Base-by-base conservation (phyloP, 2,113 vertebrate genomes). In the Cavia aperea region DNA sequence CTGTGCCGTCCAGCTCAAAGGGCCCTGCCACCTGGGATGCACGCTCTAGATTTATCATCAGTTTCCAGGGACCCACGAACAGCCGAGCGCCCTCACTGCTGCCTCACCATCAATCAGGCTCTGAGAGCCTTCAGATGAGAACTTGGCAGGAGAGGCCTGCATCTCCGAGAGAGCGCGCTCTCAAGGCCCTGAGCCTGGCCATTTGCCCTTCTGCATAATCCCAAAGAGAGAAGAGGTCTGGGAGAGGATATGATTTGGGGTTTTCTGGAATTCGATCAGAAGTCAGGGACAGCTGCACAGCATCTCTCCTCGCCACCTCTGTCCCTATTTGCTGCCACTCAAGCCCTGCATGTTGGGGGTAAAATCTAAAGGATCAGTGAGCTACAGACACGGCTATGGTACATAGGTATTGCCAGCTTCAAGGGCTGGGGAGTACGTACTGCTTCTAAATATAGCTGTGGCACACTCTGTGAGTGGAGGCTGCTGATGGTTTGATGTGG, bases 71-170 rank as follows among this genome's bases (percentile, higher is more conserved):
- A 94, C 95, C 84, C 93, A 95, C 82, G 88, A 92, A 91, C 62
- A 91, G 92, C 88, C 92, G 83, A 54, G 77, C 18, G 63, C 81
- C 97, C 96, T 12, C 77, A 23, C 36, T 18, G 39, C 81, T 11
- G 5, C 60, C 96, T 96, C 70, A 81, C 96, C 91, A 97, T 98
- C 97, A 97, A 97, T 97, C 96, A 97, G 96, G 92, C 66, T 75
- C 95, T 91, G 94, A 97, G 96, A 96, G 85, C 72, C 87, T 81
- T 97, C 93, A 90, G 95, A 97, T 86, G 92, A 95, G 95, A 96
- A 81, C 92, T 73, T 90, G 86, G 93, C 92, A 94, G 94, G 95
- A 95, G 96, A 94, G 90, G 89, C 86, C 92, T 77, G 81, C 70
- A 90, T 95, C 89, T 93, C n/a, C 24, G 1, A 24, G 86, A 95